Evolutionary conservation across 2,888 invertebrate genomes (phyloP), one percentile per base, ranked within the genome.

Genomic region (Nesidiocoris tenuis): DNA sequence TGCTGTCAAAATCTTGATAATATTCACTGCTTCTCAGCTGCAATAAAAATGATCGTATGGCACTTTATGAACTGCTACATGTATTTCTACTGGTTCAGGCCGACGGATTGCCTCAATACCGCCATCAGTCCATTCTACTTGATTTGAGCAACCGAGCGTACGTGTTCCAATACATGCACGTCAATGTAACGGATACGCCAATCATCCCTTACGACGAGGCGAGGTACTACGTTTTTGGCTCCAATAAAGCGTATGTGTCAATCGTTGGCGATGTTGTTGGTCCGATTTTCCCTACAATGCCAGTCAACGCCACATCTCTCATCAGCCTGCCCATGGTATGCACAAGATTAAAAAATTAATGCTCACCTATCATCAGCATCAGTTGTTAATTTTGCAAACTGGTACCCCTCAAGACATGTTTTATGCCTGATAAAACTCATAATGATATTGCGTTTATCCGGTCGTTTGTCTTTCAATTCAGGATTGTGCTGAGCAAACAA

Each of bases 131-230:
- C 0, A 89, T 95, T 64, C 87, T 98, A 0, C 86, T 98, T 9
- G 97, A 98, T 87, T 87, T 98, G 76, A 96, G 95, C 79, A 96
- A 92, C 84, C 89, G 94, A 55, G 95, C 95, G 0, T 93, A 93
- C 84, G 91, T 94, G 70, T 91, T 96, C 85, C 96, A 96, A 81
- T 96, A 96, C 84, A 91, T 98, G 90, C 95, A 97, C 84, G 94
- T 97, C 0, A 95, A 96, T 84, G 91, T 98, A 3, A 96, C 96
- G 0, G 96, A 98, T 84, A 92, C 92, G 0, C 95, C 98, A 1
- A 87, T 95, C 76, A 94, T 96, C 80, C 95, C 96, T 0, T 96
- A 96, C 84, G 92, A 95, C 80, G 91, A 91, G 78, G 90, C 92
- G 81, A 91, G 95, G 80, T 93, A 96, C 85, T 98, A 96, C 84